phyloP scores from a whole-genome alignment of 2,797 vertebrate genomes.

The Carduelis carduelis region DNA sequence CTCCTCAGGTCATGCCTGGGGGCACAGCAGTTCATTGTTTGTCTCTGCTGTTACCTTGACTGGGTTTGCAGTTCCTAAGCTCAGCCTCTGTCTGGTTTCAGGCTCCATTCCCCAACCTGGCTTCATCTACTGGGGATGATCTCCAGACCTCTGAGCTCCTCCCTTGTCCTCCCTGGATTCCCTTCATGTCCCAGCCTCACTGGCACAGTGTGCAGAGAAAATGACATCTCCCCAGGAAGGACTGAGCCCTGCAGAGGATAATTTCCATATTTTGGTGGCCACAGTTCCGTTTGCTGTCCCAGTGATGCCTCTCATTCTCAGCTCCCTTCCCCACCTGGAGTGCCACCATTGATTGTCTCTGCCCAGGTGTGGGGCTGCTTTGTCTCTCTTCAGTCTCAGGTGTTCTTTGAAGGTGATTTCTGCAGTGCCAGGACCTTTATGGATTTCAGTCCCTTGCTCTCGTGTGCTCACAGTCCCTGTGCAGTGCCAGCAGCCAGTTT shows the following conservation, averaged over 20 bases:
- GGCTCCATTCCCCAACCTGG: neutral
- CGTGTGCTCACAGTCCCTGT: fast-evolving
- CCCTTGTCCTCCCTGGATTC: neutral
- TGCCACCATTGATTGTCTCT: neutral
- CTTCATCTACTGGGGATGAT: neutral
- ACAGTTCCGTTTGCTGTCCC: neutral
- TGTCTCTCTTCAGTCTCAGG: neutral
- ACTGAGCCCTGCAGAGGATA: neutral
- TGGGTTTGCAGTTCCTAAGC: neutral
- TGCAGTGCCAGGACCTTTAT: neutral
- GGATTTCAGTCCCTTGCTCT: neutral
- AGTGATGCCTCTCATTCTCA: neutral
- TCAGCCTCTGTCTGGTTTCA: neutral
- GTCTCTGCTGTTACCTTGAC: neutral
- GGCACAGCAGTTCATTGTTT: fast-evolving
- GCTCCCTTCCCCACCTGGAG: neutral
- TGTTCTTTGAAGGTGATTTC: neutral
- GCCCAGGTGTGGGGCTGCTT: neutral
- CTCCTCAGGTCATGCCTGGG: neutral
- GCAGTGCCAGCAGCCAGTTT: neutral
- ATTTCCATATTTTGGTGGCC: neutral
- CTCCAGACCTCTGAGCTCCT: neutral
- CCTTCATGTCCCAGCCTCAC: neutral
- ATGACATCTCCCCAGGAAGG: neutral
- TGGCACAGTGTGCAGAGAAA: fast-evolving